Conservation (phyloP, 1,140 invertebrate species). For the Luehdorfia chinensis region DNA sequence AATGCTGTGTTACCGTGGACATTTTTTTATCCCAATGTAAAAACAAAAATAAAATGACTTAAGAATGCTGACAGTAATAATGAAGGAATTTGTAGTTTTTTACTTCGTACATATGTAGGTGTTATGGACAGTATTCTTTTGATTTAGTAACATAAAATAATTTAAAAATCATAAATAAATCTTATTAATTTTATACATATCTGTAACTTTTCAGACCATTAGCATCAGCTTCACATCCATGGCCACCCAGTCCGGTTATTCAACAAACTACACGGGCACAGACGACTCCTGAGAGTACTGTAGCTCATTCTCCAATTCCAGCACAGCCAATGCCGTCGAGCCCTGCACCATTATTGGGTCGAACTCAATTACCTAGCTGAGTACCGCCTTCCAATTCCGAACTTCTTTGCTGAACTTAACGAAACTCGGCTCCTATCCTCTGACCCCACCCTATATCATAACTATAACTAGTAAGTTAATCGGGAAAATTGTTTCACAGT, state of each 20-base stretch:
- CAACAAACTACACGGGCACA: constrained; percentile 84
- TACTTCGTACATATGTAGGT: no score
- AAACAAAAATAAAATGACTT: no score
- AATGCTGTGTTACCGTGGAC: no score
- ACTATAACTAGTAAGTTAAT: constrained; percentile 47
- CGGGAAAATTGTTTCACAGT: constrained; percentile 56
- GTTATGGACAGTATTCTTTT: no score
- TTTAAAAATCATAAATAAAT: no score
- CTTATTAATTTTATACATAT: no score
- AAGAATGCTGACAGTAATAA: no score
- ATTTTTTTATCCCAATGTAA: no score
- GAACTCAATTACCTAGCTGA: constrained; percentile 74
- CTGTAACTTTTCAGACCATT: constrained; percentile 78
- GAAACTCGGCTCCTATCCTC: constrained; percentile 72
- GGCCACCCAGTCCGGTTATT: constrained; percentile 85
- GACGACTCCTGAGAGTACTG: constrained; percentile 83
- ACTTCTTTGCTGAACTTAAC: constrained; percentile 76
- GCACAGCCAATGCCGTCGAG: constrained; percentile 47
- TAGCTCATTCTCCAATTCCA: constrained; percentile 64
- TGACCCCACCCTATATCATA: constrained; percentile 46
- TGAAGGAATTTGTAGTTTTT: no score
- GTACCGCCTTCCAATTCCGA: constrained; percentile 76
- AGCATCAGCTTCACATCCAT: constrained; percentile 80
- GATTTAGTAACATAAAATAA: no score
- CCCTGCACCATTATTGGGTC: constrained; percentile 56